These are phyloP conservation scores for Pyrochroa serraticornis DNA, from an alignment of 2,888 invertebrate species.

Conservation along the genomic window DNA sequence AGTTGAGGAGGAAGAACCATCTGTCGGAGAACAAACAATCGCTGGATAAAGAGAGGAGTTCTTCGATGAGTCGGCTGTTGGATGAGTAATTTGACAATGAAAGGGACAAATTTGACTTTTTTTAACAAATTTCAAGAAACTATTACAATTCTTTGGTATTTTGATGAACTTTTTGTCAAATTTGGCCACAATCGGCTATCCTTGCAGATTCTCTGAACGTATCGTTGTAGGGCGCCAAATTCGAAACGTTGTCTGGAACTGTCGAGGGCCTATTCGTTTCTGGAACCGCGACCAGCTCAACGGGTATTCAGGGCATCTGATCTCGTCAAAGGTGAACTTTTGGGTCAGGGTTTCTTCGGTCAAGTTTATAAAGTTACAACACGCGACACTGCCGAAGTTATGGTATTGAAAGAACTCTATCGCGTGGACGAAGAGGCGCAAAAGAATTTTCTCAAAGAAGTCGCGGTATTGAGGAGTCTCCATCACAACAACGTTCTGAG, in stretches of 20 bases:
- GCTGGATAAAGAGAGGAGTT: constrained; percentile 79
- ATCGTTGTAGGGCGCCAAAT: constrained; percentile 52
- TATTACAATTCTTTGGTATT: too few species aligned
- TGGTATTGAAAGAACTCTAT: constrained; percentile 93
- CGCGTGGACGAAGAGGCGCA: constrained; percentile 94
- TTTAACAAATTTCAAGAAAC: too few species aligned
- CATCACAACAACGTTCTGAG: constrained; percentile 89
- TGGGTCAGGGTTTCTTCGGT: constrained; percentile 94
- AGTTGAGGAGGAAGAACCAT: constrained; percentile 64
- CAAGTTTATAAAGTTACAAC: constrained; percentile 92
- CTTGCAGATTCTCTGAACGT: neutral
- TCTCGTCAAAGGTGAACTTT: constrained; percentile 83
- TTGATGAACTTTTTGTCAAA: too few species aligned
- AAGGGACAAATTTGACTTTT: too few species aligned
- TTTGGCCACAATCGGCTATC: too few species aligned
- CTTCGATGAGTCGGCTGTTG: constrained; percentile 82
- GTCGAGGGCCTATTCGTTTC: constrained; percentile 86
- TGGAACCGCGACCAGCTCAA: constrained; percentile 68
- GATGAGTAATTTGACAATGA: constrained; percentile 66
- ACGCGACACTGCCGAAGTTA: constrained; percentile 86
- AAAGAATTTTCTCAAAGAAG: constrained; percentile 93
- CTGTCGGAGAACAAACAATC: constrained; percentile 48
- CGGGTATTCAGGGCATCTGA: constrained; percentile 92
- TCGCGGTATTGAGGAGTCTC: constrained; percentile 87
- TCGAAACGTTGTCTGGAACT: constrained; percentile 65